These are phyloP conservation scores for Unio delphinus DNA, from an alignment of 2,888 invertebrate genomes.

Conservation along the genomic window DNA sequence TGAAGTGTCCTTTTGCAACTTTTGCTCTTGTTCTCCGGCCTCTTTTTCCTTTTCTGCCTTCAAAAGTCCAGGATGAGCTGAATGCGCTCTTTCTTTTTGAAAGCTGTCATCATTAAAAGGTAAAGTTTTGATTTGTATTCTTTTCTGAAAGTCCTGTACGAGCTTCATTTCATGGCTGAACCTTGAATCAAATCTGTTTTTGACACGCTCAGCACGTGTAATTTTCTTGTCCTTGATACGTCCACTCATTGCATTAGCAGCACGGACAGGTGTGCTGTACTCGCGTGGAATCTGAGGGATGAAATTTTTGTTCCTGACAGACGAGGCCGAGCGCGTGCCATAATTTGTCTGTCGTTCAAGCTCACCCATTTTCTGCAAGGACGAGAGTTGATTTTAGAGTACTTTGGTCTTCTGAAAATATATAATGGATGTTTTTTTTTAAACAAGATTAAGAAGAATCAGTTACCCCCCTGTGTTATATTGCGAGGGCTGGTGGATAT, in stretches of 20 bases:
- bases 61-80: slow-evolving; percentile 16
- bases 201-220: slow-evolving; percentile 18
- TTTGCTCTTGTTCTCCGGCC: neutral
- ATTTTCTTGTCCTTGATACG: slow-evolving; percentile 22
- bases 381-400: no score
- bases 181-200: slow-evolving; percentile 21
- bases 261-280: slow-evolving; percentile 30
- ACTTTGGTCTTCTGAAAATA: no score
- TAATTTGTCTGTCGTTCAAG: slow-evolving; percentile 31
- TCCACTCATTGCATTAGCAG: slow-evolving; percentile 36
- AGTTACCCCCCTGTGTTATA: no score
- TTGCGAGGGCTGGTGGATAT: no score
- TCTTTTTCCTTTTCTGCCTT: neutral
- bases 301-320: slow-evolving; percentile 8
- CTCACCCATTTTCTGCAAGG: slow-evolving; percentile 27
- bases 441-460: no score
- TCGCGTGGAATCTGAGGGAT: slow-evolving; percentile 33
- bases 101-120: slow-evolving; percentile 34
- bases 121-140: slow-evolving; percentile 31
- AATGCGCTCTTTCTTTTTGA: slow-evolving; percentile 17
- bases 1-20: no score
- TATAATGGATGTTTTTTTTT: no score
- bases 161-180: slow-evolving; percentile 30
- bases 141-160: slow-evolving; percentile 24
- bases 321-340: slow-evolving; percentile 25